Conservation (phyloP, 1,140 invertebrate genomes). For the Cydia amplana region DNA sequence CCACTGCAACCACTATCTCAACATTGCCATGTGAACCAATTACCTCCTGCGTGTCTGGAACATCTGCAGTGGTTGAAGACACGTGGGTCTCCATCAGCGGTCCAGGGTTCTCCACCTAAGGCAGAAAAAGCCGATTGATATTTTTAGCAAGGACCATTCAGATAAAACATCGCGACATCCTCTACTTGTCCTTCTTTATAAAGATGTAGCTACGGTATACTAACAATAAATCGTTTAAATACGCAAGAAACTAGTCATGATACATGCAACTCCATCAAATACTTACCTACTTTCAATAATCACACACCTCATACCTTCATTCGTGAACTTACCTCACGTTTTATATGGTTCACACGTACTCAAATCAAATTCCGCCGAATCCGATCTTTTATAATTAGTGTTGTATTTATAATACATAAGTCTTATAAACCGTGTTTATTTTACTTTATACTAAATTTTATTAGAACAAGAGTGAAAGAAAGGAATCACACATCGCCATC, state of each 20-base stretch:
- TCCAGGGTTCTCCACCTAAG: slow-evolving; percentile 62
- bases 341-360: slow-evolving; percentile 36
- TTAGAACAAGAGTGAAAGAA: slow-evolving; percentile 49
- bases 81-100: slow-evolving; percentile 68
- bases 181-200: slow-evolving; percentile 33
- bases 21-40: slow-evolving; percentile 53
- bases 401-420: slow-evolving; percentile 19
- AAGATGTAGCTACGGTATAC: slow-evolving; percentile 35
- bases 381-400: slow-evolving; percentile 11
- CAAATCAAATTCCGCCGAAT: slow-evolving; percentile 14
- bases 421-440: slow-evolving; percentile 10
- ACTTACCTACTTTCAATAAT: slow-evolving; percentile 72
- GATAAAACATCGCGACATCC: slow-evolving; percentile 45
- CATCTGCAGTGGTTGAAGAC: slow-evolving; percentile 60
- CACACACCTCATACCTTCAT: slow-evolving; percentile 63
- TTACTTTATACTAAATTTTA: slow-evolving; percentile 26
- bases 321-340: slow-evolving; percentile 61
- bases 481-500: slow-evolving; percentile 71
- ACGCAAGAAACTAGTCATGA: slow-evolving; percentile 64
- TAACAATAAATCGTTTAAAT: slow-evolving; percentile 52
- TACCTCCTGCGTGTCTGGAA: slow-evolving; percentile 52
- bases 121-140: slow-evolving; percentile 49
- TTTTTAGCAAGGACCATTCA: slow-evolving; percentile 53
- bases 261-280: slow-evolving; percentile 61
- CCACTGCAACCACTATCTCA: slow-evolving; percentile 61